Evolutionary conservation across 2,797 vertebrate genomes (phyloP).

Genomic region (Botia almorhae): DNA sequence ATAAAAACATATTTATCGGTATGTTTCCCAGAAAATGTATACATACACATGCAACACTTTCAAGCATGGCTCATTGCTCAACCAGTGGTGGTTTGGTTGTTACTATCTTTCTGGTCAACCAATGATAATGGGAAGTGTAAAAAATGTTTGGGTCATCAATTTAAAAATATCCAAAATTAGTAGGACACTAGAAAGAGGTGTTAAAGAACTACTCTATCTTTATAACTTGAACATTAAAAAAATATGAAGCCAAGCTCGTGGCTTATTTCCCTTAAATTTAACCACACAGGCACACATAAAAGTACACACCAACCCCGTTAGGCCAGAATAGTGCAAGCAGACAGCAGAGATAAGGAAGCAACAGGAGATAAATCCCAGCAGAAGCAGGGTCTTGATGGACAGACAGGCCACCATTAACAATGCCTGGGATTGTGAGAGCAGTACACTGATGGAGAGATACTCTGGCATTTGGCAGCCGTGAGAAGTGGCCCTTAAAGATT

Average conservation of each 20-base stretch:
- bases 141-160: too few species aligned
- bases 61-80: too few species aligned
- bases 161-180: too few species aligned
- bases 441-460: conserved; percentile 94
- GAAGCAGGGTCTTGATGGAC: conserved; percentile 90
- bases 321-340: conserved; percentile 67
- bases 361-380: conserved; percentile 89
- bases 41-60: too few species aligned
- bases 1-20: too few species aligned
- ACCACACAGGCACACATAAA: conserved; percentile 37
- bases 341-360: conserved; percentile 87
- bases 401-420: conserved; percentile 96
- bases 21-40: too few species aligned
- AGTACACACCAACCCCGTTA: conserved; percentile 53
- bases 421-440: conserved; percentile 91
- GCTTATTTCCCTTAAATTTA: conserved; percentile 48
- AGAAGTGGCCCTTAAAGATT: conserved; percentile 98
- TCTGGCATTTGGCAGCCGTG: conserved; percentile 94
- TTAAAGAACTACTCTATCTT: conserved; percentile 25
- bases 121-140: too few species aligned
- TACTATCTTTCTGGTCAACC: too few species aligned
- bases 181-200: background rate
- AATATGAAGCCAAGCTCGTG: conserved; percentile 45
- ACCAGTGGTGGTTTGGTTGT: too few species aligned
- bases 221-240: conserved; percentile 36